Percentiles rank a stretch among this genome's conserved stretches.
Conservation (phyloP, 2,797 vertebrate species). For the Sciurus carolinensis region DNA sequence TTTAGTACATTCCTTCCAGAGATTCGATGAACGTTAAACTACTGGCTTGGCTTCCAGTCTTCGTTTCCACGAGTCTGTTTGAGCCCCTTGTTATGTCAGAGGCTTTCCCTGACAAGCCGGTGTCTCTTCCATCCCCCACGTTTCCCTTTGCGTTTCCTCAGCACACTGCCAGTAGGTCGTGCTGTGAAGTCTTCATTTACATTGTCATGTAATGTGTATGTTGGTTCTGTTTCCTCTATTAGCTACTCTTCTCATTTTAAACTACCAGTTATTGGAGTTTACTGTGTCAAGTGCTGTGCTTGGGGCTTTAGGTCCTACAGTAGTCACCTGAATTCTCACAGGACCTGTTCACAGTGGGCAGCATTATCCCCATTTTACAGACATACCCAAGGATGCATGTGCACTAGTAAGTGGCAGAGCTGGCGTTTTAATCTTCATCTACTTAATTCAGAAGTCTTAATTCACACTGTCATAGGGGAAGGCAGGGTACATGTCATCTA, state of each 20-base stretch:
- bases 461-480: neutral
- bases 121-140: neutral
- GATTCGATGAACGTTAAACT: neutral
- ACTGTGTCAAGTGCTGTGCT: neutral
- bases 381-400: neutral
- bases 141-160: neutral
- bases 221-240: neutral
- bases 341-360: neutral
- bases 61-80: neutral
- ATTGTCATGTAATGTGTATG: neutral
- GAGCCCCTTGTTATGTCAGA: neutral
- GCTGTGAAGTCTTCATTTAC: conserved; percentile 52
- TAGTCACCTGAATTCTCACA: neutral
- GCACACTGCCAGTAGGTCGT: conserved; percentile 52
- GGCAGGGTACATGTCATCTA: neutral
- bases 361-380: conserved; percentile 6
- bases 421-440: neutral
- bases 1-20: neutral
- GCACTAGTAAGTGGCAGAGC: neutral
- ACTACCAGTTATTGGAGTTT: neutral
- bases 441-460: neutral
- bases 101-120: neutral
- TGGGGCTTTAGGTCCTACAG: neutral
- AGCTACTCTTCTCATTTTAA: neutral
- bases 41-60: neutral